Evolutionary conservation across 2,888 invertebrate genomes (phyloP).

Genomic region (Melanostoma mellinum): DNA sequence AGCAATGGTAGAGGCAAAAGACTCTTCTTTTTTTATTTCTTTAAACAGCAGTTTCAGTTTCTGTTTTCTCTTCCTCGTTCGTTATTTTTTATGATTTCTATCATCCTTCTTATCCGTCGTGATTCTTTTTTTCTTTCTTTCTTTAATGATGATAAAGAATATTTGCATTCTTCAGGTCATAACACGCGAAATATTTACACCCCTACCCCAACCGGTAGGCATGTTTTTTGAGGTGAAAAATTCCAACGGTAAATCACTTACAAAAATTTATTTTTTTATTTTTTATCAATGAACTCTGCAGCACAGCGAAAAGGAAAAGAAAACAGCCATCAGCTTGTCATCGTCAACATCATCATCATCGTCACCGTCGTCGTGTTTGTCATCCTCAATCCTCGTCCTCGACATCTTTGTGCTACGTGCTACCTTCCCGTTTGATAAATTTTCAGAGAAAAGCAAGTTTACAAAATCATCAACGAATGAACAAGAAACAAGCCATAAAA

Average conservation of each 20-base stretch:
- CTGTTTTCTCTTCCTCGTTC: conserved; percentile 12
- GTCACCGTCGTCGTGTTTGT: neutral
- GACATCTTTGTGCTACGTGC: too few species aligned
- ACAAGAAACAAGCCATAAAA: conserved; percentile 10
- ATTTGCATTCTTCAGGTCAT: conserved; percentile 62
- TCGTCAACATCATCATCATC: conserved; percentile 46
- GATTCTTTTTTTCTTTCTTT: neutral
- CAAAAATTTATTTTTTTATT: conserved; percentile 41
- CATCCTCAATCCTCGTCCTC: too few species aligned
- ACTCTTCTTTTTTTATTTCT: conserved; percentile 3
- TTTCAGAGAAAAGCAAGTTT: neutral
- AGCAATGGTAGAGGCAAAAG: conserved; percentile 13
- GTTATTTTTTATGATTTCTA: neutral
- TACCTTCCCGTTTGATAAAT: conserved; percentile 17
- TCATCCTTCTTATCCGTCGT: neutral
- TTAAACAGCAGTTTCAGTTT: conserved; percentile 11
- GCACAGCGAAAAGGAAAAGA: conserved; percentile 18
- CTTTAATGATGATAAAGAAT: conserved; percentile 18
- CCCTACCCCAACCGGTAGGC: neutral
- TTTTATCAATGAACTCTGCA: conserved; percentile 65
- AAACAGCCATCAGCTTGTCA: conserved; percentile 11
- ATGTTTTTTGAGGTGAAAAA: conserved; percentile 46
- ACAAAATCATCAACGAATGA: conserved; percentile 27
- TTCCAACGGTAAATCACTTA: conserved; percentile 62
- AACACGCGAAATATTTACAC: conserved; percentile 48